Evolutionary conservation across 2,888 invertebrate genomes (phyloP).

Genomic region (Himalopsyche tibetana): DNA sequence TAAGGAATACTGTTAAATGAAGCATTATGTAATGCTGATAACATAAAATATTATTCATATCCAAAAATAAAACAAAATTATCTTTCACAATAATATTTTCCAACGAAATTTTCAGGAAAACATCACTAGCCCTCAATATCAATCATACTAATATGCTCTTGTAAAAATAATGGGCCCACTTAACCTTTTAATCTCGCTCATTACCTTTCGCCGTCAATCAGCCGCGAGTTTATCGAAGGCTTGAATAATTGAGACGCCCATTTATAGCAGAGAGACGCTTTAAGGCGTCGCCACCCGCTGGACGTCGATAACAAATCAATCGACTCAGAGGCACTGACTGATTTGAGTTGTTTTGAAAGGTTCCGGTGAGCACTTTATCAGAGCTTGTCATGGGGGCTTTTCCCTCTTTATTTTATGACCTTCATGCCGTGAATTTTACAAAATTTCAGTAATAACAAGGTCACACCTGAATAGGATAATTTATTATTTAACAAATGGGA

Average conservation of each 20-base stretch:
- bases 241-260: constrained; percentile 5
- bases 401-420: background rate
- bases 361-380: constrained; percentile 55
- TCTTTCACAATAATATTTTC: background rate
- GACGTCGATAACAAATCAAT: constrained; percentile 61
- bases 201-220: constrained; percentile 19
- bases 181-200: constrained; percentile 31
- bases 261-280: constrained; percentile 1
- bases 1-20: too few species aligned
- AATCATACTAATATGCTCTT: constrained; percentile 8
- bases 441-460: background rate
- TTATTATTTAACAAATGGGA: background rate
- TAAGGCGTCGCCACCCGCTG: constrained; percentile 15
- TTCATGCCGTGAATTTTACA: background rate
- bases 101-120: background rate
- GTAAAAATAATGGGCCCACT: constrained; percentile 26
- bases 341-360: constrained; percentile 61
- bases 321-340: constrained; percentile 55
- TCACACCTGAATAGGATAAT: background rate
- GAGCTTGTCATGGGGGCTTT: constrained; percentile 28
- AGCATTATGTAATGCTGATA: too few species aligned
- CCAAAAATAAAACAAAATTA: background rate
- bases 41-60: too few species aligned
- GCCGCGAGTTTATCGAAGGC: background rate
- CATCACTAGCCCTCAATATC: background rate